A percentile compares a stretch with the other conserved stretches of the same genome.
Conservation (phyloP, 2,888 invertebrate genomes). For the Drosophila prolongata region DNA sequence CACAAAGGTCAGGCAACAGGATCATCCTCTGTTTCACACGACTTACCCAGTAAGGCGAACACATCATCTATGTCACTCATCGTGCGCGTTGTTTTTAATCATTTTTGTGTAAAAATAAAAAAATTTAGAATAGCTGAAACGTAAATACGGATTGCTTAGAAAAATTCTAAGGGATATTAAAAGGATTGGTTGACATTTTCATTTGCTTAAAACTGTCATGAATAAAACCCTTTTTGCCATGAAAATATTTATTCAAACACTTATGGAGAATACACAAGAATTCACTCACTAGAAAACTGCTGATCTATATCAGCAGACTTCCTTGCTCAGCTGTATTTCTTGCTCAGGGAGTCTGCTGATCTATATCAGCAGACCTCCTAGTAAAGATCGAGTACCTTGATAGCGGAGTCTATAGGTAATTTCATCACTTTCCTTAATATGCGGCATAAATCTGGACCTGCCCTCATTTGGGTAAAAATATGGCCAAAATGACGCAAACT, state of each 20-base stretch:
- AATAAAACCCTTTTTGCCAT: background rate
- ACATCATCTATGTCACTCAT: conserved; percentile 48
- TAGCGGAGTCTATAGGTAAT: too few relatives aligned
- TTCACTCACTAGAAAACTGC: too few relatives aligned
- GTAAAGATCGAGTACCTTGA: too few relatives aligned
- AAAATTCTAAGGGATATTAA: background rate
- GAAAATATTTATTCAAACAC: background rate
- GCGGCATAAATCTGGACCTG: too few relatives aligned
- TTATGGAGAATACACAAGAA: too few relatives aligned
- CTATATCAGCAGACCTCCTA: too few relatives aligned
- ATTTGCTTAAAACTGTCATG: too few relatives aligned
- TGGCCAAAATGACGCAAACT: conserved; percentile 10
- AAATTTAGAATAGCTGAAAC: background rate
- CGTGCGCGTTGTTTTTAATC: background rate
- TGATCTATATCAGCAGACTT: too few relatives aligned
- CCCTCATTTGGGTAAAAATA: conserved; percentile 1
- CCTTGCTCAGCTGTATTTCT: too few relatives aligned
- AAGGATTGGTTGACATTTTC: too few relatives aligned
- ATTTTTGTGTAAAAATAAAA: background rate
- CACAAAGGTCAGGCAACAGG: background rate
- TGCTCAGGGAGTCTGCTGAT: too few relatives aligned
- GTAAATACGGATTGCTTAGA: conserved; percentile 1
- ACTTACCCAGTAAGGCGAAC: conserved; percentile 47
- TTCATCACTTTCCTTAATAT: too few relatives aligned
- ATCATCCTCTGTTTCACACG: accelerated